A percentile compares a stretch with the other conserved stretches of the same genome.
Evolutionary conservation across 30 jellyfish, hydroid and myxozoan genomes (phyloP).

Genomic region (Hydractinia echinata): DNA sequence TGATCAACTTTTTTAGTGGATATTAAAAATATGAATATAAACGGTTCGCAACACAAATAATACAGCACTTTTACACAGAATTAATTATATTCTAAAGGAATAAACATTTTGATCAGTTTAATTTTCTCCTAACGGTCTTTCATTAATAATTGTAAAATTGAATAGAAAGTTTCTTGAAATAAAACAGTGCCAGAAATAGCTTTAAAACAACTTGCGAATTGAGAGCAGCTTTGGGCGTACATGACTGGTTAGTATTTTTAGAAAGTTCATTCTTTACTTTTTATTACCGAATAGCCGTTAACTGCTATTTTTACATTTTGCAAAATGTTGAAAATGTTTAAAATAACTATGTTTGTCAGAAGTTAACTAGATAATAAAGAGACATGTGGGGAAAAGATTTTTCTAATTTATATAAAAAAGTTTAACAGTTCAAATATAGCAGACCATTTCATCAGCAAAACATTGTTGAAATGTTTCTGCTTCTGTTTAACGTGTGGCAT

Average conservation of each 20-base stretch:
- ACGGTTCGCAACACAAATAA: too few relatives aligned
- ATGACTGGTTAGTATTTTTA: conserved; percentile 99
- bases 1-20: too few relatives aligned
- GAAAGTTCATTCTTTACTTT: conserved; percentile 80
- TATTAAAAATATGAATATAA: too few relatives aligned
- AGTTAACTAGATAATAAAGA: conserved; percentile 4
- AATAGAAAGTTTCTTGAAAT: conserved; percentile 33
- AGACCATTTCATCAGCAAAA: background rate
- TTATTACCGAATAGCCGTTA: conserved; percentile 65
- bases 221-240: conserved; percentile 99
- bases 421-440: background rate
- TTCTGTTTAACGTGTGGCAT: too few relatives aligned
- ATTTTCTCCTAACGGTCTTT: conserved; percentile 28
- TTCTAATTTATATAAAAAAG: background rate
- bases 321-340: conserved; percentile 9
- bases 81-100: too few relatives aligned
- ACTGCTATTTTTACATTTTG: conserved; percentile 24
- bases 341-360: conserved; percentile 15
- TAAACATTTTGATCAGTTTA: too few relatives aligned
- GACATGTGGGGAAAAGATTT: conserved; percentile 1
- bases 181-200: conserved; percentile 68
- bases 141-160: conserved; percentile 18
- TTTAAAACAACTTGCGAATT: conserved; percentile 65
- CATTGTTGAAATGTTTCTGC: too few relatives aligned
- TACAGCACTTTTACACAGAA: too few relatives aligned